Percentiles rank a stretch among this genome's conserved stretches.
phyloP scores from a whole-genome alignment of 2,797 vertebrate genomes.

The Urocyon cinereoargenteus region DNA sequence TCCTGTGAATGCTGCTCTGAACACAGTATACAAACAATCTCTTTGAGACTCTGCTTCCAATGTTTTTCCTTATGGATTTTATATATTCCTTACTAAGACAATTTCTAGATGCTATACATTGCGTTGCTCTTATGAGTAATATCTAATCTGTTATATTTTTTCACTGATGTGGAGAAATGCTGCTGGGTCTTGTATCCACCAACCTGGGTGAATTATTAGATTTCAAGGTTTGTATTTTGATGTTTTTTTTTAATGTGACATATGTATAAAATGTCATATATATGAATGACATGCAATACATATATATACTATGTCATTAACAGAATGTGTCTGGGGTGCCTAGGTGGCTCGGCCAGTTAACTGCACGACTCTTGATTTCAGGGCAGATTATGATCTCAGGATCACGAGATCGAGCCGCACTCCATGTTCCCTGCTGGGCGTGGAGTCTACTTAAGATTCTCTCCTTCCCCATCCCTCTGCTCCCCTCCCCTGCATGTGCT shows the following conservation, averaged over 20 bases:
- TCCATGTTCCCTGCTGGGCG: neutral
- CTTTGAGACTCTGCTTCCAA: neutral
- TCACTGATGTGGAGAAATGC: neutral
- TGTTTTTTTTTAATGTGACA: neutral
- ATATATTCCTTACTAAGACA: neutral
- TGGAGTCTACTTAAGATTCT: neutral
- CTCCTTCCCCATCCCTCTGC: neutral
- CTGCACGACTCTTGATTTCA: neutral
- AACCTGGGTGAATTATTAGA: neutral
- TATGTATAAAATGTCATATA: neutral
- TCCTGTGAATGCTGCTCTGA: neutral
- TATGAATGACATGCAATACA: neutral
- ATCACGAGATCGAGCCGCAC: neutral
- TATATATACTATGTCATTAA: neutral
- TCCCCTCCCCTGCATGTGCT: accelerated
- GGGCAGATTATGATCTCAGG: neutral
- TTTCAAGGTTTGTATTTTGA: neutral
- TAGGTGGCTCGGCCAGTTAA: neutral
- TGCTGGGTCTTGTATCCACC: neutral
- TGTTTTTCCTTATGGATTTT: neutral
- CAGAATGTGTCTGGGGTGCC: neutral
- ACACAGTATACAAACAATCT: neutral
- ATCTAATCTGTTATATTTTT: neutral
- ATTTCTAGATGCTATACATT: neutral
- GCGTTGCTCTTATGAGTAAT: neutral